phyloP scores from a whole-genome alignment of 2,797 vertebrate genomes.

The Okamejei kenojei region DNA sequence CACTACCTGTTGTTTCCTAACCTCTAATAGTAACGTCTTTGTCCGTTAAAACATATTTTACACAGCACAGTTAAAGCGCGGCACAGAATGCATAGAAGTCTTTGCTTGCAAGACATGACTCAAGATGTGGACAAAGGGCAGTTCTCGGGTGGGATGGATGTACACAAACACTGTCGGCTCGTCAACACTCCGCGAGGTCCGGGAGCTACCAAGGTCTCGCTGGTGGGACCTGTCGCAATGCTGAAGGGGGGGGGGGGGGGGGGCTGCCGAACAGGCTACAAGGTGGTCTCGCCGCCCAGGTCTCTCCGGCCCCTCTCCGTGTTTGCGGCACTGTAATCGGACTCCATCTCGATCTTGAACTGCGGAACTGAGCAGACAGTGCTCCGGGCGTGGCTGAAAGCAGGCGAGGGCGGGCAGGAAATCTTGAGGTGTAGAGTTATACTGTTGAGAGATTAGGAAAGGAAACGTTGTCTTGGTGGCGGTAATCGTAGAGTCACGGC shows the following conservation, averaged over 20 bases:
- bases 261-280: slow-evolving; percentile 53
- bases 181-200: not conserved
- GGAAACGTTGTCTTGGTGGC: not conserved
- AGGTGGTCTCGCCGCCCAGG: slow-evolving; percentile 76
- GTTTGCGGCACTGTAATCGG: slow-evolving; percentile 78
- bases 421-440: slow-evolving; percentile 97
- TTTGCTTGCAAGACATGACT: not conserved
- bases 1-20: slow-evolving; percentile 19
- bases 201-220: not conserved
- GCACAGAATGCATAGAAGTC: not conserved
- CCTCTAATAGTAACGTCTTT: slow-evolving; percentile 5
- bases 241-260: not conserved
- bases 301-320: slow-evolving; percentile 64
- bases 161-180: not conserved
- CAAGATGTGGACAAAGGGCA: not conserved
- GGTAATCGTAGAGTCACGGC: no score
- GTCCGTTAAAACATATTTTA: slow-evolving; percentile 23
- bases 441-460: slow-evolving; percentile 52
- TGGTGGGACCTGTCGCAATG: not conserved
- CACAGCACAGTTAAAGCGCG: slow-evolving; percentile 2
- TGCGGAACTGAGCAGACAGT: slow-evolving; percentile 73
- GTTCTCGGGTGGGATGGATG: not conserved
- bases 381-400: slow-evolving; percentile 64
- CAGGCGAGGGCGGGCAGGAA: slow-evolving; percentile 82
- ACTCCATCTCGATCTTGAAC: slow-evolving; percentile 95